phyloP scores from a whole-genome alignment of 2,888 invertebrate species.

The Sarcophaga subvicina region DNA sequence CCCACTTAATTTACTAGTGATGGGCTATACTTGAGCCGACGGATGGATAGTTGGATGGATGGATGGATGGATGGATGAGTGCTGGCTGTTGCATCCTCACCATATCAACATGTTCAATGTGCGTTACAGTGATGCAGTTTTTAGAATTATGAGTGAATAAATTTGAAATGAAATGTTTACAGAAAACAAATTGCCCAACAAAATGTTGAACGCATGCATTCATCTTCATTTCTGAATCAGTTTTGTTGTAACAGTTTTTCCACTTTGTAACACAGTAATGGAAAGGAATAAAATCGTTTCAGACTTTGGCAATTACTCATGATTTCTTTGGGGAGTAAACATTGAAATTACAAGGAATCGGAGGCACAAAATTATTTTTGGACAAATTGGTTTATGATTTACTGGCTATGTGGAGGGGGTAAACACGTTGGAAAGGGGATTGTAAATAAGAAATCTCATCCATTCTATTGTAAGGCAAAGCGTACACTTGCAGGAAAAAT shows the following conservation, averaged over 20 bases:
- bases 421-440: no score
- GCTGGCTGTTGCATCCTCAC: conserved; percentile 47
- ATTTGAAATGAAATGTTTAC: conserved; percentile 61
- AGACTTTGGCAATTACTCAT: no score
- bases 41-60: background rate
- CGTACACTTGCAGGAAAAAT: no score
- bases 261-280: background rate
- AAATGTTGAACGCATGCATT: conserved; percentile 57
- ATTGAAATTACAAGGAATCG: no score
- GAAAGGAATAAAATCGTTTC: background rate
- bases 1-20: conserved; percentile 60
- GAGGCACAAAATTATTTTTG: no score
- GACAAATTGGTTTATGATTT: no score
- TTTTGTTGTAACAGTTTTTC: conserved; percentile 34
- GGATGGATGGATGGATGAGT: background rate
- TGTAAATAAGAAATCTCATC: no score
- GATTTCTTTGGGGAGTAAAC: no score
- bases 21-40: background rate
- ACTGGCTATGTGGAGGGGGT: no score
- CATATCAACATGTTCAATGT: conserved; percentile 8
- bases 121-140: background rate
- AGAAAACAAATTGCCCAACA: conserved; percentile 68
- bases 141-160: conserved; percentile 33
- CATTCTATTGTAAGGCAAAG: no score
- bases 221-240: conserved; percentile 59